A percentile compares a stretch with the other conserved stretches of the same genome.
Conservation (phyloP, 2,888 invertebrate genomes). For the Metellina segmentata region DNA sequence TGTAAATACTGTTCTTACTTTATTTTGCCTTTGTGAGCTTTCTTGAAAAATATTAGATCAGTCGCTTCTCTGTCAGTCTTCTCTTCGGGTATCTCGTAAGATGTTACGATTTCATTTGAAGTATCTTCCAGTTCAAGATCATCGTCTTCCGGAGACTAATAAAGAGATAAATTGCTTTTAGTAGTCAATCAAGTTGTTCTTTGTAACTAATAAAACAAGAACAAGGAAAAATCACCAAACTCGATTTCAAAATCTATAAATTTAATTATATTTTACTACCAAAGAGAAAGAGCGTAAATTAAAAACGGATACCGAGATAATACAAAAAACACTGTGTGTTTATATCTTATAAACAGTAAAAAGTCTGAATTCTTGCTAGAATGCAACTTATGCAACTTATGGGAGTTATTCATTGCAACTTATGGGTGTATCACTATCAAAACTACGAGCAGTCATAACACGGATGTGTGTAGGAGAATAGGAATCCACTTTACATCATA, state of each 20-base stretch:
- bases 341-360: too few species aligned
- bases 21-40: conserved; percentile 34
- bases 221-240: too few species aligned
- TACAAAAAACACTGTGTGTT: too few species aligned
- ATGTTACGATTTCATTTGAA: neutral
- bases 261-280: too few species aligned
- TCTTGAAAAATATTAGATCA: neutral
- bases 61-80: neutral
- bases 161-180: neutral
- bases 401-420: neutral
- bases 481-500: neutral
- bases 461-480: neutral
- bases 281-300: too few species aligned
- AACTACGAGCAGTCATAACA: neutral
- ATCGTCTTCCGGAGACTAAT: neutral
- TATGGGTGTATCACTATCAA: neutral
- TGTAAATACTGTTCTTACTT: neutral
- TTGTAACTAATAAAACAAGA: neutral
- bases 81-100: neutral
- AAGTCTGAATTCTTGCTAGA: too few species aligned
- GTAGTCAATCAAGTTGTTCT: neutral
- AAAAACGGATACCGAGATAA: too few species aligned
- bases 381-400: too few species aligned
- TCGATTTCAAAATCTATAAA: too few species aligned
- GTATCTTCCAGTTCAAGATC: neutral